Base-by-base conservation (phyloP, 2,797 vertebrate genomes). In the Cirrhinus mrigala region DNA sequence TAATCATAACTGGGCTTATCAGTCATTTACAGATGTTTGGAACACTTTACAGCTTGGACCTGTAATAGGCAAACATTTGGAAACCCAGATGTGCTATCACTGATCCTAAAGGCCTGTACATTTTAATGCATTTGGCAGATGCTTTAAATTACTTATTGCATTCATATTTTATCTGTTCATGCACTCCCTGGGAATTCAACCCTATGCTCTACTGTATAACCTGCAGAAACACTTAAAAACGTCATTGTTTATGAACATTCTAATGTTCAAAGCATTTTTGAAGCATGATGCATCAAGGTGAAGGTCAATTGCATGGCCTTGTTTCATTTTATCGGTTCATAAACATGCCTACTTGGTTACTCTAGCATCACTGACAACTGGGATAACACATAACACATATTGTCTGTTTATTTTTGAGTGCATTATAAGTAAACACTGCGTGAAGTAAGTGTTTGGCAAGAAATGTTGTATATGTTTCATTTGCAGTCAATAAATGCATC, bases 1-100 rank as follows among this genome's bases (percentile, higher is more conserved):
- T 52, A 50, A 80, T 69, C 66, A 81, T 40, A 27, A 40, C 29
- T 81, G 50, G 50, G 64, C 16, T 69, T 80, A 80, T 69, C 29
- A 69, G 79, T 68, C 79, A 58, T 81, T 81, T 56, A 81, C 66
- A 81, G 79, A 71, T 81, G 79, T 81, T 81, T 81, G 50, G 33
- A 81, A 54, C 27, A 52, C 66, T 80, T 69, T 40, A 80, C 27
- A 80, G 79, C 24, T 50, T 52, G 79, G 48, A 66, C 29, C 79
- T 80, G 62, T 33, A 37, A 80, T 68, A 81, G 56, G 33, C 66
- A 81, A 81, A 81, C 79, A 81, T 71, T 81, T 56, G n/a, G 33
- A 81, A 56, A 54, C 20, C 64, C 79, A 81, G 62, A 80, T 80
- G 79, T 81, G 48, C 79, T 81, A 33, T 52, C 46, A 52, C 62